These are phyloP conservation scores for Cairina moschata DNA, from an alignment of 2,113 vertebrate species.

Conservation along the genomic window DNA sequence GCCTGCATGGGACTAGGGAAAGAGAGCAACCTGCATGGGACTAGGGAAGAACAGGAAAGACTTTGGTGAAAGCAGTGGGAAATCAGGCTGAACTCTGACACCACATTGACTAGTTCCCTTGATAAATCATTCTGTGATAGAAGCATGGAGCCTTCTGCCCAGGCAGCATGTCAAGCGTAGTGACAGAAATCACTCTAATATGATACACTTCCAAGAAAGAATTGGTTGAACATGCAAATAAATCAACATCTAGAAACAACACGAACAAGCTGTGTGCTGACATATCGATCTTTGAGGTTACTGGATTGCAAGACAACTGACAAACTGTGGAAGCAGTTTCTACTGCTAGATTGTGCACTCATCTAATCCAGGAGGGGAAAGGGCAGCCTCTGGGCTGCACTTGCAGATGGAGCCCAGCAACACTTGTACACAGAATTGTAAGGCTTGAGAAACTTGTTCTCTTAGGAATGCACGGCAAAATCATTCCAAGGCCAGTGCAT, in stretches of 20 bases:
- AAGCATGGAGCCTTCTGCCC: neutral
- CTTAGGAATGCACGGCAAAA: neutral
- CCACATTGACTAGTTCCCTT: neutral
- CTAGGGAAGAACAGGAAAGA: neutral
- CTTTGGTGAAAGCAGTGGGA: neutral
- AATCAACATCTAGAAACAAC: neutral
- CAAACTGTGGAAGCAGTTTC: neutral
- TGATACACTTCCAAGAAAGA: neutral
- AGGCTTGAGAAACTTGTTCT: neutral
- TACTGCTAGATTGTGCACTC: accelerated
- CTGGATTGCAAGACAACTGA: neutral
- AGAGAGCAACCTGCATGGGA: no score
- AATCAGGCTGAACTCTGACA: neutral
- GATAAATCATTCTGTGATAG: neutral
- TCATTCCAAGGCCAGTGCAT: neutral
- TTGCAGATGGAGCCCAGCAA: neutral
- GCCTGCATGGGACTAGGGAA: neutral
- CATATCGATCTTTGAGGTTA: neutral
- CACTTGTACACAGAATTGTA: neutral
- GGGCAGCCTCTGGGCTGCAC: neutral
- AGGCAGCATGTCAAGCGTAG: neutral
- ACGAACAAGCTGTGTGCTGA: neutral
- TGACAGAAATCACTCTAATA: neutral
- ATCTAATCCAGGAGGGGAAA: neutral
- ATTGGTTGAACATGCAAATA: neutral